Percentiles rank a stretch among this genome's conserved stretches.
phyloP scores from a whole-genome alignment of 2,888 invertebrate genomes.

The Pristionchus japonicus region DNA sequence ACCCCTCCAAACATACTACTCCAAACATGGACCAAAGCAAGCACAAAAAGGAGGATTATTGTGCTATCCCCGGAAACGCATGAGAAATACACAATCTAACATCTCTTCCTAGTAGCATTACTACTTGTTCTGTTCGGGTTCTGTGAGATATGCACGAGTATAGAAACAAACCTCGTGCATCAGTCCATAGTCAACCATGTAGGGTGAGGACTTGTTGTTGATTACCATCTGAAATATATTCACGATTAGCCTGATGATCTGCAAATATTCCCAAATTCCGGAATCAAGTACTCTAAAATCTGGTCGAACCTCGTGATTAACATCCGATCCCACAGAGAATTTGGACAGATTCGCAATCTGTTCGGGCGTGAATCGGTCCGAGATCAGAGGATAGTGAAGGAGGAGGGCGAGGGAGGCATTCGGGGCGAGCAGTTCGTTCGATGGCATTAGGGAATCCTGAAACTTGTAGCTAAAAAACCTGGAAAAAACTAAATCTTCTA shows the following conservation, averaged over 20 bases:
- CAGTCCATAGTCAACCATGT: conserved; percentile 28
- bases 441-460: conserved; percentile 56
- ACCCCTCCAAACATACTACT: neutral
- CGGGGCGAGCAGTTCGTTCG: conserved; percentile 49
- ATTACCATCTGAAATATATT: neutral
- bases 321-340: neutral
- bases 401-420: conserved; percentile 57
- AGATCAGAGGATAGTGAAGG: conserved; percentile 59
- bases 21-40: neutral
- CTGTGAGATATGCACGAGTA: neutral
- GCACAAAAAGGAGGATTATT: neutral
- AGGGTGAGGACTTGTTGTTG: conserved; percentile 30
- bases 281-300: too few relatives aligned
- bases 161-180: conserved; percentile 1
- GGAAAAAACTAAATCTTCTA: too few relatives aligned
- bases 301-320: neutral
- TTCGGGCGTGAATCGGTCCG: conserved; percentile 56
- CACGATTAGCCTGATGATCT: too few relatives aligned
- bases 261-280: neutral
- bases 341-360: conserved; percentile 1
- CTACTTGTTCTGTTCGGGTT: too few relatives aligned
- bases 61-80: too few relatives aligned
- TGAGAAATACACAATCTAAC: too few relatives aligned
- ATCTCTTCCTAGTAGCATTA: too few relatives aligned
- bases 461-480: too few relatives aligned